A percentile compares a stretch with the other conserved stretches of the same genome.
These are phyloP conservation scores for Microcebus lehilahytsara DNA, from an alignment of 2,113 vertebrate species.

Conservation along the genomic window DNA sequence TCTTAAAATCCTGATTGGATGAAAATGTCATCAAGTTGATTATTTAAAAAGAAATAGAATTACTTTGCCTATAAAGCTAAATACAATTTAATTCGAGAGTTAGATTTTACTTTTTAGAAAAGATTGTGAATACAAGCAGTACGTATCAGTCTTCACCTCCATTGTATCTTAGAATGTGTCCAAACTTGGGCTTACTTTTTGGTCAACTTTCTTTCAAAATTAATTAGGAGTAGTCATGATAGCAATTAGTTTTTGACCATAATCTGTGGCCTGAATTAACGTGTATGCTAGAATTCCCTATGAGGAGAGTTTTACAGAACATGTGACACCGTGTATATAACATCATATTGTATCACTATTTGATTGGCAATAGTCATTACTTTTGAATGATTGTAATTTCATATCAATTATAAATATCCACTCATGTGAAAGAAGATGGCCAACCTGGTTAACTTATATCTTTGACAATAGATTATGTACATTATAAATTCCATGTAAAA, in stretches of 20 bases:
- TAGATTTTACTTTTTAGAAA: not conserved
- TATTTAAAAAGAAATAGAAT: constrained; percentile 5
- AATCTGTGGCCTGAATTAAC: not conserved
- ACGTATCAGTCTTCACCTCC: fast-evolving
- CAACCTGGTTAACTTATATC: not conserved
- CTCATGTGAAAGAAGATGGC: not conserved
- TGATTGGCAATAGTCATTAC: not conserved
- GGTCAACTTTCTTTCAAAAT: not conserved
- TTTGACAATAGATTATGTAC: not conserved
- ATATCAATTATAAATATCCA: not conserved
- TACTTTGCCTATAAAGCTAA: constrained; percentile 10
- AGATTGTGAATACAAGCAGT: not conserved
- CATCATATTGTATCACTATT: not conserved
- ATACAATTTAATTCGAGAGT: not conserved
- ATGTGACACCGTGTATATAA: not conserved
- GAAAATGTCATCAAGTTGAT: not conserved
- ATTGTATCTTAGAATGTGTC: not conserved
- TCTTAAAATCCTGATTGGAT: not conserved
- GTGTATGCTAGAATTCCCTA: not conserved
- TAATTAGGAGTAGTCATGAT: not conserved
- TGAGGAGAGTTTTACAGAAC: not conserved
- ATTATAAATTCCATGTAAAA: not conserved
- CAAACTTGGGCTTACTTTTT: not conserved
- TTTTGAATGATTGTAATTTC: not conserved
- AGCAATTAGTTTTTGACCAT: not conserved